phyloP scores from a whole-genome alignment of 2,797 vertebrate species.

The Anisognathus igniventris region DNA sequence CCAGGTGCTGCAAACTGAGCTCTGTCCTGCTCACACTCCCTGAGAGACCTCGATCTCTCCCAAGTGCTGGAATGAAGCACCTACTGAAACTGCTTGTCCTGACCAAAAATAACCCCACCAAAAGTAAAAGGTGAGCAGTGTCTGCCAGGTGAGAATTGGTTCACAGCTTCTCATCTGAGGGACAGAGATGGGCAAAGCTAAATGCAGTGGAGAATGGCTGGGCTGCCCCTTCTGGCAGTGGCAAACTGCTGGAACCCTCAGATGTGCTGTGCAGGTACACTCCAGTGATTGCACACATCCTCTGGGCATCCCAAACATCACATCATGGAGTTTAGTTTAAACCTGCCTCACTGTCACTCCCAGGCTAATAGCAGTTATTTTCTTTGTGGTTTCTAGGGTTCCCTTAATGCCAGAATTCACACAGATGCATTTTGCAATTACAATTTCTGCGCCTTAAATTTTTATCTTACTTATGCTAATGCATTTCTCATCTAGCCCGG shows the following conservation, averaged over 20 bases:
- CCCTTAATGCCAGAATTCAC: not conserved
- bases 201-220: accelerated
- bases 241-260: not conserved
- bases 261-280: not conserved
- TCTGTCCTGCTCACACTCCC: not conserved
- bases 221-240: not conserved
- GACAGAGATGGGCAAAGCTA: not conserved
- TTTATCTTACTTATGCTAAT: not conserved
- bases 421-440: not conserved
- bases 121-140: not conserved
- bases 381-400: not conserved
- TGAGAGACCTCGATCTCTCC: not conserved
- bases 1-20: not conserved
- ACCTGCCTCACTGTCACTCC: not conserved
- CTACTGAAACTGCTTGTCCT: not conserved
- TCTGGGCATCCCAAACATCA: not conserved
- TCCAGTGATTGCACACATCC: accelerated
- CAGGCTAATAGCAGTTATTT: not conserved
- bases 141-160: not conserved
- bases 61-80: not conserved
- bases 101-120: not conserved
- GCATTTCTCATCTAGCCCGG: not conserved
- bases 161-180: not conserved
- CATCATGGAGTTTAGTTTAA: not conserved
- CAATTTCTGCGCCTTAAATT: not conserved